Evolutionary conservation across 2,113 vertebrate species (phyloP), one percentile per base, ranked within the genome.

Genomic region (Pterocles gutturalis): DNA sequence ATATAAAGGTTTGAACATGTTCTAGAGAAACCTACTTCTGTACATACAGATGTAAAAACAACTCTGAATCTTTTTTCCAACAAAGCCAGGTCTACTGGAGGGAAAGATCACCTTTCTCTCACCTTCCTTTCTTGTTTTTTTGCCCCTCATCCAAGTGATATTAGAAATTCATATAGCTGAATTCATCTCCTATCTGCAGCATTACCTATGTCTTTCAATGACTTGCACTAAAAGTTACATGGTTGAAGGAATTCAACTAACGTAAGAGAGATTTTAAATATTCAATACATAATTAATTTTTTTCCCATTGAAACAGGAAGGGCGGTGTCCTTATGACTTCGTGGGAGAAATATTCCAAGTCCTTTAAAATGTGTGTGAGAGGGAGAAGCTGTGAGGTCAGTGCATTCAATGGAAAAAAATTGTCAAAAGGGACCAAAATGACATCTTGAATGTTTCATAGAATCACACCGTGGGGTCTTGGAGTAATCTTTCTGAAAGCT

Each of bases 1-100:
- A 90, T 89, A 87, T 69, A 89, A 85, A 97, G 33, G 70, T 95
- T 73, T 94, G 58, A n/a, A 93, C 94, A 57, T 18, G 51, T 89
- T 95, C 73, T 64, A 76, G 86, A 95, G 85, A 84, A 90, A 61
- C 34, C 33, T 75, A 10, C 41, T 94, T 95, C 89, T 90, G 54
- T 64, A 82, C 54, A 45, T 58, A 49, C 13, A 77, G 29, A 84
- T 83, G 87, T 95, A 43, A 93, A 90, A 92, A 73, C 33, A 87
- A 4, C 49, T 83, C 96, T 94, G 72, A 89, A 84, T 38, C 21
- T 71, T 88, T 72, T 65, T 72, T 57, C 18, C 67, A 80, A 14
- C 57, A 90, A 93, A 93, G 6, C 19, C 38, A 80, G 29, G 26
- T 71, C 36, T 87, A 53, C 34, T 51, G 65, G 48, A 77, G 31